Percentiles rank a stretch among this genome's conserved stretches.
phyloP scores from a whole-genome alignment of 2,113 vertebrate genomes.

The Poeciliopsis prolifica region DNA sequence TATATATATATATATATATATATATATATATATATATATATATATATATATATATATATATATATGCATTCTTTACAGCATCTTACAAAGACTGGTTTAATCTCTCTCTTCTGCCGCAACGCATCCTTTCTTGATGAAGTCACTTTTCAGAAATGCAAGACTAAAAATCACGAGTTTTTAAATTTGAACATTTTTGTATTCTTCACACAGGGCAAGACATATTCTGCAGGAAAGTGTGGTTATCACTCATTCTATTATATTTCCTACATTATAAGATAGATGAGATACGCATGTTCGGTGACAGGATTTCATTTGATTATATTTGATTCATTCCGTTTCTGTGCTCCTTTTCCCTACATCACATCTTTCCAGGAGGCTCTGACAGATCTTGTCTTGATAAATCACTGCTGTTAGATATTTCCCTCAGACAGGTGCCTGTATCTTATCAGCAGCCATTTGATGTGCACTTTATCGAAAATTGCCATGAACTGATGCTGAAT shows the following conservation, averaged over 20 bases:
- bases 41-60: too few relatives aligned
- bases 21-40: too few relatives aligned
- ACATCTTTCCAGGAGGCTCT: conserved; percentile 36
- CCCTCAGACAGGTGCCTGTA: conserved; percentile 38
- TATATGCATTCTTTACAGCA: not conserved
- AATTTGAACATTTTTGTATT: conserved; percentile 12
- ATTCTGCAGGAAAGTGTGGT: conserved; percentile 5
- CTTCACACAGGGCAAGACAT: not conserved
- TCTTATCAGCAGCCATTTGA: conserved; percentile 46
- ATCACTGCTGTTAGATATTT: conserved; percentile 36
- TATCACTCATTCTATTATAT: conserved; percentile 36
- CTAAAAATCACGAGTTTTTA: not conserved
- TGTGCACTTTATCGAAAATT: conserved; percentile 46
- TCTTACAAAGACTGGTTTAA: not conserved
- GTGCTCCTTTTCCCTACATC: not conserved
- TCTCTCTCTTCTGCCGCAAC: not conserved
- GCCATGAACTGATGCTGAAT: conserved; percentile 14
- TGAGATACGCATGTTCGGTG: conserved; percentile 34
- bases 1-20: too few relatives aligned
- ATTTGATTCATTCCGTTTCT: conserved; percentile 23
- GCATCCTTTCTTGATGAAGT: not conserved
- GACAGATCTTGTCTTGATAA: conserved; percentile 56
- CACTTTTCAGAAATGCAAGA: not conserved
- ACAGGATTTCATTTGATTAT: conserved; percentile 51
- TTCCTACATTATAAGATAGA: conserved; percentile 39